Evolutionary conservation across 2,113 vertebrate genomes (phyloP).

Genomic region (Todiramphus saurophagus): DNA sequence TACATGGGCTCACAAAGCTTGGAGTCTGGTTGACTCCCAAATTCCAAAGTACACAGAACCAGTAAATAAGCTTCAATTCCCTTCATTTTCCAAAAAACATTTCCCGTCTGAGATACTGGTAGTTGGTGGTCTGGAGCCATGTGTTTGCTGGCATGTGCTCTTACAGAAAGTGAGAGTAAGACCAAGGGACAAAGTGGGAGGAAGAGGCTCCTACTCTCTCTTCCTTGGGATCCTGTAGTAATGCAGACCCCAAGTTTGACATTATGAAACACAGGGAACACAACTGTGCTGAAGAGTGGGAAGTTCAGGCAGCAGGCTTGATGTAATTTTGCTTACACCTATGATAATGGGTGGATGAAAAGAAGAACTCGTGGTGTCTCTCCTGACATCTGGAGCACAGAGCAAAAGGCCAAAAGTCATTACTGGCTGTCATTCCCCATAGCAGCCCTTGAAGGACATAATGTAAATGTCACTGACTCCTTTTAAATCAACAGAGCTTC

Average conservation of each 20-base stretch:
- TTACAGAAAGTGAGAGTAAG: neutral
- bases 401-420: neutral
- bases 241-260: rapidly evolving
- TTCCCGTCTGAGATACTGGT: neutral
- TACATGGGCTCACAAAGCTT: neutral
- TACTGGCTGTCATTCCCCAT: neutral
- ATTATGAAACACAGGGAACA: neutral
- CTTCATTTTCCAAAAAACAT: no score
- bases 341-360: neutral
- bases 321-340: neutral
- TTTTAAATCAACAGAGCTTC: slow-evolving; percentile 22
- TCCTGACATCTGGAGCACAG: neutral
- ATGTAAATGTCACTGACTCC: slow-evolving; percentile 18
- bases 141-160: neutral
- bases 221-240: neutral
- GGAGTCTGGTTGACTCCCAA: neutral
- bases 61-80: neutral
- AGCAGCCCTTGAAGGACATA: neutral
- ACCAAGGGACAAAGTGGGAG: neutral
- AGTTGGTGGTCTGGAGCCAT: neutral
- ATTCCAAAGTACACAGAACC: neutral
- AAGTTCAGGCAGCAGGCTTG: neutral
- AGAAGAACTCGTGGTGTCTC: neutral
- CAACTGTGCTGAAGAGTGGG: neutral
- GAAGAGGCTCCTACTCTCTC: neutral